phyloP scores from a whole-genome alignment of 1,140 invertebrate species.

The Philopotamus ludificatus region DNA sequence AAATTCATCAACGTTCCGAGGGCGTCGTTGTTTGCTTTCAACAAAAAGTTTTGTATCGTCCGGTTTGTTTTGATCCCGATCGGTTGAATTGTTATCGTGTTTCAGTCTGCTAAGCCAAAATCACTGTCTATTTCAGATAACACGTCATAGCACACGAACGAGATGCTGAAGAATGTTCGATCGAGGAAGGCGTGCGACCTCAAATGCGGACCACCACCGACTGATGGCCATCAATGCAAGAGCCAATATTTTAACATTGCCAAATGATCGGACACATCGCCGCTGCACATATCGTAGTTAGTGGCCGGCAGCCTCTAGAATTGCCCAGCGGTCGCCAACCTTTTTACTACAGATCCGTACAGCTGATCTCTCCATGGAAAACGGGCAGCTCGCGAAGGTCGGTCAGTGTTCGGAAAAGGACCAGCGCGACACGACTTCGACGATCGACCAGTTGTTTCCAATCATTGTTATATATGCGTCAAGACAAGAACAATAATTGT shows the following conservation, averaged over 20 bases:
- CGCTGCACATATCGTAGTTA: not conserved
- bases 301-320: not conserved
- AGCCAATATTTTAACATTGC: constrained; percentile 19
- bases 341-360: too few relatives aligned
- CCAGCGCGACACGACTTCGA: too few relatives aligned
- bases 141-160: not conserved
- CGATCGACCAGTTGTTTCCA: too few relatives aligned
- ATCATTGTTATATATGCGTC: too few relatives aligned
- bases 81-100: not conserved
- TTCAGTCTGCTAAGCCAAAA: too few relatives aligned
- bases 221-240: constrained; percentile 5
- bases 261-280: not conserved
- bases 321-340: not conserved
- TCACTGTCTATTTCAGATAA: too few relatives aligned
- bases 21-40: too few relatives aligned
- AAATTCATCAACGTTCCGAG: not conserved
- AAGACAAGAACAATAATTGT: too few relatives aligned
- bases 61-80: not conserved
- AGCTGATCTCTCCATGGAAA: too few relatives aligned
- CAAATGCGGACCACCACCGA: constrained; percentile 9
- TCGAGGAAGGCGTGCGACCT: constrained; percentile 7
- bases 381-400: too few relatives aligned
- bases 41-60: not conserved
- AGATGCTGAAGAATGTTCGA: not conserved
- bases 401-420: too few relatives aligned